These are phyloP conservation scores for Sarcophaga variegata DNA, from an alignment of 2,888 invertebrate genomes.

Conservation along the genomic window DNA sequence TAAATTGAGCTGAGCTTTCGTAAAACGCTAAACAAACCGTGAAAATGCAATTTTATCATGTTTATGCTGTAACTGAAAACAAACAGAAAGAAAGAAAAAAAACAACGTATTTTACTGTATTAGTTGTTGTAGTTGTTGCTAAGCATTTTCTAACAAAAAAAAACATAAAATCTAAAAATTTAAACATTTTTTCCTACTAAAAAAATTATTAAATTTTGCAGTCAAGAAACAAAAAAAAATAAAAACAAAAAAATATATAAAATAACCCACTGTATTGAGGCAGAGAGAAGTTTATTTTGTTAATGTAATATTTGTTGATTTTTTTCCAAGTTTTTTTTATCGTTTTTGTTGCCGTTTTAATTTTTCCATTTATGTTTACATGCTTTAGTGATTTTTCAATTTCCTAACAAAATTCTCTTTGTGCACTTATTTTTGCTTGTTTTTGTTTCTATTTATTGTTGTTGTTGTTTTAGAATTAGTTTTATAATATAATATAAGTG, in stretches of 20 bases:
- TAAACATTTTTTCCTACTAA: constrained; percentile 42
- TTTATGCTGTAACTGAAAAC: constrained; percentile 44
- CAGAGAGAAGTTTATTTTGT: not conserved
- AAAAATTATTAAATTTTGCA: constrained; percentile 1
- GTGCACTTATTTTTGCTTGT: not conserved
- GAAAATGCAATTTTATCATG: constrained; percentile 77
- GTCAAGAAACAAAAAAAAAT: constrained; percentile 1
- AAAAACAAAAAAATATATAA: not conserved
- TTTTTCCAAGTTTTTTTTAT: constrained; percentile 28
- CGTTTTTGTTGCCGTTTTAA: not conserved
- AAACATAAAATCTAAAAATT: constrained; percentile 14
- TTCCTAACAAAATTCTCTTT: constrained; percentile 61
- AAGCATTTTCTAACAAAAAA: constrained; percentile 7
- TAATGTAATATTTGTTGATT: constrained; percentile 43
- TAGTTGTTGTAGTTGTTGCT: not conserved
- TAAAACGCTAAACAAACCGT: constrained; percentile 74
- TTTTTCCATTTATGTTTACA: constrained; percentile 65
- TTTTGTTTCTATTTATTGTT: not conserved
- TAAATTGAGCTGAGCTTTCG: not conserved
- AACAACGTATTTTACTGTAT: not conserved
- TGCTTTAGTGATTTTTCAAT: constrained; percentile 64
- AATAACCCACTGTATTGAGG: not conserved
- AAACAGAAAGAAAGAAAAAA: not conserved
- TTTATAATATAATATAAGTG: not conserved
- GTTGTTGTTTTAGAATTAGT: not conserved